phyloP scores from a whole-genome alignment of 2,797 vertebrate genomes.

The Zalophus californianus region DNA sequence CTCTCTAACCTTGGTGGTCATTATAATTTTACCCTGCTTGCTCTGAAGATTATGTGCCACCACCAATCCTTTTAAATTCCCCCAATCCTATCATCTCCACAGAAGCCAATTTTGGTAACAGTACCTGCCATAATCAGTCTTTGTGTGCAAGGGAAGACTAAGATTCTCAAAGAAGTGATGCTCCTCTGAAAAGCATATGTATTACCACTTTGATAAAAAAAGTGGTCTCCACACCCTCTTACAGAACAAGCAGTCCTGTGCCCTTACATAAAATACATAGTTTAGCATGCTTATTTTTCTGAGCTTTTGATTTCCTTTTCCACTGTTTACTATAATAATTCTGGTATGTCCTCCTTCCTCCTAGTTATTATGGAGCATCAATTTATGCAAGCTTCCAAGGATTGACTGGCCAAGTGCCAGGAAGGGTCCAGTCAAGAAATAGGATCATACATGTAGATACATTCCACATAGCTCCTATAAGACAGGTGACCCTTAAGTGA shows the following conservation, averaged over 20 bases:
- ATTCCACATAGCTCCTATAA: background rate
- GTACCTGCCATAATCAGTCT: background rate
- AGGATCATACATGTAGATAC: background rate
- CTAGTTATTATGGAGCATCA: background rate
- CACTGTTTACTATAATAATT: background rate
- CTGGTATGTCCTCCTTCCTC: background rate
- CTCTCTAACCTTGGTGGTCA: background rate
- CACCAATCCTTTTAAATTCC: background rate
- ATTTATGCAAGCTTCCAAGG: background rate
- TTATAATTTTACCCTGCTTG: background rate
- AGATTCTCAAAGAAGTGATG: background rate
- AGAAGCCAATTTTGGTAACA: background rate
- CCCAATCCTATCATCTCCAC: background rate
- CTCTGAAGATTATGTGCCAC: background rate
- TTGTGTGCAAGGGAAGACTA: background rate
- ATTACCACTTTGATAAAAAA: background rate
- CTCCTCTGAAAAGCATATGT: background rate
- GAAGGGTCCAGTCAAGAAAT: background rate
- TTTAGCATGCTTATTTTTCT: background rate
- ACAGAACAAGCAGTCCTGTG: background rate
- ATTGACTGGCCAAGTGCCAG: background rate
- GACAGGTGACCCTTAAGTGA: background rate
- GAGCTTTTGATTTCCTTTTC: background rate
- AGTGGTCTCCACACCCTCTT: background rate
- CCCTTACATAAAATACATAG: background rate